Evolutionary conservation across 2,113 vertebrate genomes (phyloP), one percentile per base, ranked within the genome.

Genomic region (Vidua macroura): DNA sequence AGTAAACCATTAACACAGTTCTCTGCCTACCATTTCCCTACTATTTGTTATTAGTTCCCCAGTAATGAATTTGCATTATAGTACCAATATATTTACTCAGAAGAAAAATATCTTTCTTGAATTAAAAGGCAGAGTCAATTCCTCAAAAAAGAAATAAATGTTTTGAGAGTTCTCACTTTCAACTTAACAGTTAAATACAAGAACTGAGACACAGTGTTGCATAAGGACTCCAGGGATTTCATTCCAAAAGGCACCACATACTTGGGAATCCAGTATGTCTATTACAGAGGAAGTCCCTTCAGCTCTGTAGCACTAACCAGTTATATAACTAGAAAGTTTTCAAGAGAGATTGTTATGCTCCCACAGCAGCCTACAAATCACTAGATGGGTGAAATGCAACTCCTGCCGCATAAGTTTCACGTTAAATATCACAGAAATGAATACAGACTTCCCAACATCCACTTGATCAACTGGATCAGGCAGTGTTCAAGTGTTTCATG

Each of bases 211-310:
- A 33, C 56, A 59, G 56, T 4, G 10, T 90, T 96, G 68, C 88
- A 60, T 75, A 94, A 95, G 56, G 76, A 68, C 93, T 78, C 83
- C 46, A 72, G 90, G 76, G 88, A 95, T 66, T 93, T 60, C 76
- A 90, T 86, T 95, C 92, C 94, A 92, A 86, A 90, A 92, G 56
- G 35, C 64, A 83, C 44, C 27, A 52, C 86, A 92, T 93, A 86
- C 60, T 96, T 90, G 67, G 78, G 79, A 96, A 96, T 67, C 83
- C 92, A 94, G 25, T 11, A 31, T 9, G 41, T 81, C 88, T 92
- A 1, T 43, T 39, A 55, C 63, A 78, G 75, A 91, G 84, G 81
- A 97, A 94, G 72, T 88, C 44, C 35, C 80, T 64, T 75, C 76
- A 90, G 81, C 66, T 52, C 3, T 78, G 74, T 5, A 89, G 80